phyloP scores from a whole-genome alignment of 2,888 invertebrate species.

The Antitype chi region DNA sequence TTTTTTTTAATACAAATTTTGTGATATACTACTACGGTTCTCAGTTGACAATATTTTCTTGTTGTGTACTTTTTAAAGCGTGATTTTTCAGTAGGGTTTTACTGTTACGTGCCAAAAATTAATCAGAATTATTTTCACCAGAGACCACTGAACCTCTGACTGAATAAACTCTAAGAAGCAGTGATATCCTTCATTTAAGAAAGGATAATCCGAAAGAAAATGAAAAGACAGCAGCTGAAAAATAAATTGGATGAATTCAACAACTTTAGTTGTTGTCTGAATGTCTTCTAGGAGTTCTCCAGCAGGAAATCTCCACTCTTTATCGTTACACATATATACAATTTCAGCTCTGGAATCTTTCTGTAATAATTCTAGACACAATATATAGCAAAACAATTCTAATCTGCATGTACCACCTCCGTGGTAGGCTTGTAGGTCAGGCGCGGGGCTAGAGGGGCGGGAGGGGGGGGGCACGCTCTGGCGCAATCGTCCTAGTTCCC shows the following conservation, averaged over 20 bases:
- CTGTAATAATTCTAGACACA: conserved; percentile 14
- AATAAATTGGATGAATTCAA: neutral
- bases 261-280: neutral
- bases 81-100: neutral
- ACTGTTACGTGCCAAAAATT: neutral
- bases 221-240: neutral
- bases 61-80: too few relatives aligned
- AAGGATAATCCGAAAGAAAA: neutral
- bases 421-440: conserved; percentile 52
- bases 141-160: neutral
- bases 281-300: neutral
- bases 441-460: conserved; percentile 26
- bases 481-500: conserved; percentile 65
- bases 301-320: neutral
- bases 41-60: too few relatives aligned
- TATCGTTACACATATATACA: neutral
- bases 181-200: neutral
- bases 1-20: too few relatives aligned
- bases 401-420: conserved; percentile 33
- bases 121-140: neutral
- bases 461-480: conserved; percentile 16
- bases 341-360: neutral
- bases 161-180: neutral
- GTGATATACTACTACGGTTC: too few relatives aligned
- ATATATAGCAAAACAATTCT: conserved; percentile 28